Conservation (phyloP, 2,113 vertebrate genomes). For the Gymnobelideus leadbeateri region DNA sequence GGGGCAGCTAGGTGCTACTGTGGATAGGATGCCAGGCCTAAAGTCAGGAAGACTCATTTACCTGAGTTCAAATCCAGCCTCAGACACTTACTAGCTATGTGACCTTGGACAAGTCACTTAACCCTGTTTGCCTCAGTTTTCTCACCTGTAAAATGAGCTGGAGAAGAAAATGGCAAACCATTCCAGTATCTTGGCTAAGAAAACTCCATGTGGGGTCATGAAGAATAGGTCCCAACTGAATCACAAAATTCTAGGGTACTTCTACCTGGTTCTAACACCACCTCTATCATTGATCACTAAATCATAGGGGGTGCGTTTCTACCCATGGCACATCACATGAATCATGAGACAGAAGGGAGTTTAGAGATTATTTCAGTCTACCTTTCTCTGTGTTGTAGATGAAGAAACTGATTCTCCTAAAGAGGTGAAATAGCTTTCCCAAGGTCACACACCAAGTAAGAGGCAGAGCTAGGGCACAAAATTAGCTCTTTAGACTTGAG, state of each 20-base stretch:
- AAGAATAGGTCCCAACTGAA: not conserved
- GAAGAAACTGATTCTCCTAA: not conserved
- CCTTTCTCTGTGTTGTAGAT: not conserved
- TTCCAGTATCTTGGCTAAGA: not conserved
- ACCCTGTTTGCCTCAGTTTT: not conserved
- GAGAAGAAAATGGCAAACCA: not conserved
- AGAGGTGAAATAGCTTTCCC: not conserved
- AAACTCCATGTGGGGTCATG: not conserved
- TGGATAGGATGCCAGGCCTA: not conserved
- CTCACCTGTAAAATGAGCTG: not conserved
- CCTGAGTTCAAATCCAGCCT: not conserved
- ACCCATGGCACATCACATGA: not conserved
- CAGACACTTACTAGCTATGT: not conserved
- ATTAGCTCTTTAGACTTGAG: not conserved
- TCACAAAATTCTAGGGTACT: not conserved
- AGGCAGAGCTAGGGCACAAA: not conserved
- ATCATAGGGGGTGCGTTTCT: not conserved
- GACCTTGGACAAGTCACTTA: not conserved
- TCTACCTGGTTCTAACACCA: not conserved
- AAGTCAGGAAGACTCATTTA: not conserved
- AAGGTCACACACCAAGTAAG: not conserved
- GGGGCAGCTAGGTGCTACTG: not conserved
- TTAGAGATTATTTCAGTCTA: not conserved
- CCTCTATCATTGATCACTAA: not conserved
- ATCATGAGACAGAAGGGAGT: not conserved